Percentiles rank a stretch among this genome's conserved stretches.
phyloP scores from a whole-genome alignment of 2,797 vertebrate genomes.

The Micropoecilia bifurca region DNA sequence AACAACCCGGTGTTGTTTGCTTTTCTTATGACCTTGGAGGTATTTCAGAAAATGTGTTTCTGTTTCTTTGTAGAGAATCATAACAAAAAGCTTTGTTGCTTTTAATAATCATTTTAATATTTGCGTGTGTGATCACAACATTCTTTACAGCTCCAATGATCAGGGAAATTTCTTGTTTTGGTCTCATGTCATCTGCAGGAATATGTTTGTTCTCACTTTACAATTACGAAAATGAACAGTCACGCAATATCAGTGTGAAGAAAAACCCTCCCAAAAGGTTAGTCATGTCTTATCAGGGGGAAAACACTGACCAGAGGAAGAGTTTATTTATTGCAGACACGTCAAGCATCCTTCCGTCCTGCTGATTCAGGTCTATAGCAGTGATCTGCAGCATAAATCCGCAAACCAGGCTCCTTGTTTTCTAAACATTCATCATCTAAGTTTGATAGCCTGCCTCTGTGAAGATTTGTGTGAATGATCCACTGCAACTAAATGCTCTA shows the following conservation, averaged over 20 bases:
- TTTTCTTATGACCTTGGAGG: constrained; percentile 58
- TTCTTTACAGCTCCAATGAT: constrained; percentile 54
- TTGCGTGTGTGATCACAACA: constrained; percentile 43
- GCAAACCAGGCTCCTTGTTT: constrained; percentile 38
- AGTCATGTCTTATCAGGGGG: constrained; percentile 16
- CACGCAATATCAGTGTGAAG: constrained; percentile 17
- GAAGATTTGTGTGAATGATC: constrained; percentile 39
- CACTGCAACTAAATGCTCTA: constrained; percentile 26
- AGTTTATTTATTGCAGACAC: constrained; percentile 67
- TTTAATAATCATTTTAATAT: constrained; percentile 13
- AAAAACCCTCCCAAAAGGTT: constrained; percentile 37
- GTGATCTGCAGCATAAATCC: constrained; percentile 65
- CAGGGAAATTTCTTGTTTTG: constrained; percentile 61
- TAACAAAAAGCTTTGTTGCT: constrained; percentile 43
- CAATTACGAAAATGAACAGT: constrained; percentile 29
- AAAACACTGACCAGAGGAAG: constrained; percentile 52
- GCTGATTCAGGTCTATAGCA: constrained; percentile 76
- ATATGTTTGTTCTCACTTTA: constrained; percentile 34
- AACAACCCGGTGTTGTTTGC: constrained; percentile 59
- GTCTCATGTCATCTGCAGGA: constrained; percentile 30
- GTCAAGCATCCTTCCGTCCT: constrained; percentile 31
- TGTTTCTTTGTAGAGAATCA: constrained; percentile 40
- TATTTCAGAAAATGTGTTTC: constrained; percentile 52
- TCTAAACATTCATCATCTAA: constrained; percentile 49
- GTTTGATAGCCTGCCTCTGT: constrained; percentile 24